These are phyloP conservation scores for Aythya fuligula DNA, from an alignment of 2,797 vertebrate species.

Conservation along the genomic window DNA sequence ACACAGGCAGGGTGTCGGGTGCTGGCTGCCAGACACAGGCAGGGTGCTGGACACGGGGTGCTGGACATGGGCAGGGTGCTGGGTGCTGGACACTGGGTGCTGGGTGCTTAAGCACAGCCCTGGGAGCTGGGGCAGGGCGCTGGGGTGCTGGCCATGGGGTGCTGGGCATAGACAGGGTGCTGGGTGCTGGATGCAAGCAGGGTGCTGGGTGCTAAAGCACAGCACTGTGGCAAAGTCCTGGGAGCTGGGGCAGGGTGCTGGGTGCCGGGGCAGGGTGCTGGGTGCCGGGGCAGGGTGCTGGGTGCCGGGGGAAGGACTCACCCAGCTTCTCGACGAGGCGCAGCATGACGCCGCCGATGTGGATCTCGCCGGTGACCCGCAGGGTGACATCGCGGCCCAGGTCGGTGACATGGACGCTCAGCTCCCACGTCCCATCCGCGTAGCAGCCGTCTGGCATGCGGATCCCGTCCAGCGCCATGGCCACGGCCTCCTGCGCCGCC, in stretches of 20 bases:
- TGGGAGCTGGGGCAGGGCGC: background rate
- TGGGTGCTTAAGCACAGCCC: background rate
- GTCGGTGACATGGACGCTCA: slow-evolving; percentile 97
- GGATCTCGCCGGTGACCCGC: slow-evolving; percentile 96
- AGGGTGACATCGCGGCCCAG: slow-evolving; percentile 95
- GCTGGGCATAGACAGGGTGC: background rate
- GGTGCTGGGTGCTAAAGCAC: background rate
- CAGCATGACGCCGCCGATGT: slow-evolving; percentile 98
- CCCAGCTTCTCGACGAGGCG: slow-evolving; percentile 98
- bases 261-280: background rate
- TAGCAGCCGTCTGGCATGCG: slow-evolving; percentile 99
- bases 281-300: background rate
- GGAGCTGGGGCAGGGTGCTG: background rate
- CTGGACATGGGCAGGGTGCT: no score
- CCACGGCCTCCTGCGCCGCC: slow-evolving; percentile 47
- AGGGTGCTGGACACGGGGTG: no score
- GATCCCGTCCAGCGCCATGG: slow-evolving; percentile 98
- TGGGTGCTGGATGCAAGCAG: no score
- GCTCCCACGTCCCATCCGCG: slow-evolving; percentile 97
- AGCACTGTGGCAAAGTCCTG: no score
- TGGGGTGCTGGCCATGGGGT: no score
- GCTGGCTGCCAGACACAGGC: no score
- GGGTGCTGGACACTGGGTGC: background rate
- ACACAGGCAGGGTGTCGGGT: no score
- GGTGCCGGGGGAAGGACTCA: slow-evolving; percentile 58